Evolutionary conservation across 2,113 vertebrate species (phyloP).

Genomic region (Lophura nycthemera): DNA sequence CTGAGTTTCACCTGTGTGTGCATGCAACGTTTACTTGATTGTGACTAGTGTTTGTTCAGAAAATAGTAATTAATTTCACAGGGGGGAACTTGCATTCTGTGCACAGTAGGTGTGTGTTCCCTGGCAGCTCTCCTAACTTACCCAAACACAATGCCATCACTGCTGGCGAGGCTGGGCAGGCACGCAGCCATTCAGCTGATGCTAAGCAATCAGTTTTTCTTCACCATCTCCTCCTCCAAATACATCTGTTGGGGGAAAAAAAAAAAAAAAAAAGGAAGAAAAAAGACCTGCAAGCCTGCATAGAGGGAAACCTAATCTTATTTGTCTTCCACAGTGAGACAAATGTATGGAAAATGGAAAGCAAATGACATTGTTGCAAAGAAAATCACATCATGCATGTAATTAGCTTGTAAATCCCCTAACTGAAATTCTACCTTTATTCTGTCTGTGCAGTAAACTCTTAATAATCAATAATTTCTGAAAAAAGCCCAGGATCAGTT

Average conservation of each 20-base stretch:
- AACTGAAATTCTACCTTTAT: background rate
- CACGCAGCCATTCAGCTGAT: background rate
- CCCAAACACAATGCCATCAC: accelerated
- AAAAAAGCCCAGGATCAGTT: background rate
- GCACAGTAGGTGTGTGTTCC: accelerated
- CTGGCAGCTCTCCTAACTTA: background rate
- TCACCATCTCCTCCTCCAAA: background rate
- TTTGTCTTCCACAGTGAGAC: background rate
- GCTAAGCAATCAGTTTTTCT: background rate
- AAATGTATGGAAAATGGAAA: background rate
- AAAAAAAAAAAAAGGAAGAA: background rate
- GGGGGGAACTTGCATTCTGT: background rate
- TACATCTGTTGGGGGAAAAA: background rate
- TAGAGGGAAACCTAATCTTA: background rate
- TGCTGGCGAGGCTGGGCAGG: no score
- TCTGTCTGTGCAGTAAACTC: background rate
- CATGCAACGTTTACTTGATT: accelerated
- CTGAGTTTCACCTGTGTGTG: background rate
- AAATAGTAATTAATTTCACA: accelerated
- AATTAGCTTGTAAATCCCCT: background rate
- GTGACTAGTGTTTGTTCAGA: background rate
- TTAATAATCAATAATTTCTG: background rate
- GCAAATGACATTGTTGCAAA: background rate
- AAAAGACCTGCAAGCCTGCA: background rate
- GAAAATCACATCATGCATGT: background rate